These are phyloP conservation scores for Pristionchus exspectatus DNA, from an alignment of 2,888 invertebrate species.

Conservation along the genomic window DNA sequence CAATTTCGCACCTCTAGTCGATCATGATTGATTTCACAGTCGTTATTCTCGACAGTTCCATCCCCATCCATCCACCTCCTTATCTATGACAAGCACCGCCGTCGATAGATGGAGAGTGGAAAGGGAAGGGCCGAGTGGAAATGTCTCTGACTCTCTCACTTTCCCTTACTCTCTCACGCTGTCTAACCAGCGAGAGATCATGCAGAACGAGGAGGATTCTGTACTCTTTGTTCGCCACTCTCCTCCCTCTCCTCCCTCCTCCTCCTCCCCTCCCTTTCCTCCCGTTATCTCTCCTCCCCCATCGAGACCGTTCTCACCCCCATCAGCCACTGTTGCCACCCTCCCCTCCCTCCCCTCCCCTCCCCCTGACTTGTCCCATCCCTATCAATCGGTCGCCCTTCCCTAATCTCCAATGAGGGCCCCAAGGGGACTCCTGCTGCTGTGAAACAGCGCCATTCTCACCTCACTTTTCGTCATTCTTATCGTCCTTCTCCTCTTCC, in stretches of 20 bases:
- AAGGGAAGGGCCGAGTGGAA: background rate
- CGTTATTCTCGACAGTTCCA: constrained; percentile 8
- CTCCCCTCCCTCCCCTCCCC: background rate
- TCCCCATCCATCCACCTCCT: background rate
- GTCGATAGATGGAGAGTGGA: background rate
- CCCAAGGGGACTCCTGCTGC: background rate
- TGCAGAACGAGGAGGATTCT: background rate
- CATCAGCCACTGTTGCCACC: constrained; percentile 42
- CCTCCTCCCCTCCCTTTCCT: background rate
- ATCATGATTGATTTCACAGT: constrained; percentile 24
- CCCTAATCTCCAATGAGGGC: background rate
- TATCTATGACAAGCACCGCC: constrained; percentile 33
- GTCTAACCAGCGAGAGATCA: background rate
- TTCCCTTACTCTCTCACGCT: background rate
- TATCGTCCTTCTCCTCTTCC: background rate
- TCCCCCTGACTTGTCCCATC: background rate
- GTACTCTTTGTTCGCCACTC: constrained; percentile 15
- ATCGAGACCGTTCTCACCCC: constrained; percentile 9
- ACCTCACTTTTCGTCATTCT: background rate
- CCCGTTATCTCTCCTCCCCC: background rate
- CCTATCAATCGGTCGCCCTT: constrained; percentile 16
- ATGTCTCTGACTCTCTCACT: background rate
- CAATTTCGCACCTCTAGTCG: constrained; percentile 9
- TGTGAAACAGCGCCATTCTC: background rate
- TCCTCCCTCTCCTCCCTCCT: too few species aligned